Conservation (phyloP, 2,888 invertebrate genomes). For the Nomada lathburiana region DNA sequence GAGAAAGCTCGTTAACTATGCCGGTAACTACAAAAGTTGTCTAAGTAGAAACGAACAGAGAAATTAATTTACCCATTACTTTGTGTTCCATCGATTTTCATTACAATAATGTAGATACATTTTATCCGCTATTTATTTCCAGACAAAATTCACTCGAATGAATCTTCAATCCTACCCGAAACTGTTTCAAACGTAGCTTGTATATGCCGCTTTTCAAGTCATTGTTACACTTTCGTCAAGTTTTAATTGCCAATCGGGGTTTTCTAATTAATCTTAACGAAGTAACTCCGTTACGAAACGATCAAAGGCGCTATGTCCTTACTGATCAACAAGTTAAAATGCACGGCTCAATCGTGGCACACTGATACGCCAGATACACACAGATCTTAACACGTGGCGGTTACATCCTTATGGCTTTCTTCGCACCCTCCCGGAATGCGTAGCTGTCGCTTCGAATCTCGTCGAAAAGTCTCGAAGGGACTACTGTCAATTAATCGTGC, state of each 20-base stretch:
- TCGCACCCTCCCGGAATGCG: slow-evolving; percentile 74
- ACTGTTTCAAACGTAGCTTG: neutral
- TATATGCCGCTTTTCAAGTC: neutral
- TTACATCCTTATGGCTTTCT: slow-evolving; percentile 63
- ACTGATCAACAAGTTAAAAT: slow-evolving; percentile 52
- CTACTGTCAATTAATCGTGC: slow-evolving; percentile 82
- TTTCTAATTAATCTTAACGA: slow-evolving; percentile 38
- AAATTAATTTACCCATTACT: neutral
- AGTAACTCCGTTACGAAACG: neutral
- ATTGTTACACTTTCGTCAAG: neutral
- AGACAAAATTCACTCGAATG: too few species aligned
- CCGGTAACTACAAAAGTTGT: too few species aligned
- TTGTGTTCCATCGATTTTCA: neutral
- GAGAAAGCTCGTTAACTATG: too few species aligned
- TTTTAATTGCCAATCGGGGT: neutral
- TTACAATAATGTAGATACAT: too few species aligned
- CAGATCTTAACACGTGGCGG: slow-evolving; percentile 32
- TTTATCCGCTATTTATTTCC: too few species aligned
- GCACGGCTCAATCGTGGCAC: slow-evolving; percentile 41
- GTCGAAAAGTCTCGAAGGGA: slow-evolving; percentile 77
- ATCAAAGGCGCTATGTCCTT: slow-evolving; percentile 11
- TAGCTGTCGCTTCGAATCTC: slow-evolving; percentile 80
- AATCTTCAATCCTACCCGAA: neutral
- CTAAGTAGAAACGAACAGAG: too few species aligned
- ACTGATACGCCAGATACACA: slow-evolving; percentile 23